A percentile compares a stretch with the other conserved stretches of the same genome.
Conservation (phyloP, 2,113 vertebrate genomes). For the Butastur rufipennis region DNA sequence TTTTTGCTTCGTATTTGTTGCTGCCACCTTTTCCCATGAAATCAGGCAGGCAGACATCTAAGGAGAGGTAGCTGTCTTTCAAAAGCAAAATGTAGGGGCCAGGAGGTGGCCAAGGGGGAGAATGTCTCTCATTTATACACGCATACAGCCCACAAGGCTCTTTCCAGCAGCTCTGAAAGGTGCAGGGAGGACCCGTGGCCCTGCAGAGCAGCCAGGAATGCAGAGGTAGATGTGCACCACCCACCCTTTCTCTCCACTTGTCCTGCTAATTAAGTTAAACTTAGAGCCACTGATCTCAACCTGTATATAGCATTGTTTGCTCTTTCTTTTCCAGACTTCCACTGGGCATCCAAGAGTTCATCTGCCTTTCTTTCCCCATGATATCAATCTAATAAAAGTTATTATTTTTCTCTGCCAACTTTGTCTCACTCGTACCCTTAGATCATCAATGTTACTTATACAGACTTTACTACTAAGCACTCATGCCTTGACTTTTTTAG, state of each 20-base stretch:
- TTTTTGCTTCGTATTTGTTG: not conserved
- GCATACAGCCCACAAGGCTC: not conserved
- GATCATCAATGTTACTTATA: not conserved
- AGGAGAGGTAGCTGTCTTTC: not conserved
- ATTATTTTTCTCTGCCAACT: not conserved
- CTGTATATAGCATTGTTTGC: not conserved
- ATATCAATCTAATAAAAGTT: not conserved
- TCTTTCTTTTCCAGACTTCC: not conserved
- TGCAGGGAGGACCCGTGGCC: not conserved
- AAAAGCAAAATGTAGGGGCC: not conserved
- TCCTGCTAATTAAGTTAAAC: not conserved
- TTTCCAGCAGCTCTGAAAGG: not conserved
- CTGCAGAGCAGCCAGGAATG: not conserved
- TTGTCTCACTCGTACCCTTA: not conserved
- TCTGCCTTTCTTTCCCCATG: not conserved
- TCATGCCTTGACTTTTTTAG: not conserved
- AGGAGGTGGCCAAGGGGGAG: not conserved
- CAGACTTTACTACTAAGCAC: not conserved
- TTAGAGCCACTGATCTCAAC: not conserved
- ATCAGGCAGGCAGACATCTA: not conserved
- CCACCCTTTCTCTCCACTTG: not conserved
- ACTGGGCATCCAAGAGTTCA: not conserved
- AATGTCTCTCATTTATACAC: not conserved
- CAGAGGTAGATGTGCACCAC: not conserved
- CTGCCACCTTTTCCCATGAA: not conserved